A percentile compares a stretch with the other conserved stretches of the same genome.
Conservation (phyloP, 2,797 vertebrate species). For the Ctenosaura bakeri region DNA sequence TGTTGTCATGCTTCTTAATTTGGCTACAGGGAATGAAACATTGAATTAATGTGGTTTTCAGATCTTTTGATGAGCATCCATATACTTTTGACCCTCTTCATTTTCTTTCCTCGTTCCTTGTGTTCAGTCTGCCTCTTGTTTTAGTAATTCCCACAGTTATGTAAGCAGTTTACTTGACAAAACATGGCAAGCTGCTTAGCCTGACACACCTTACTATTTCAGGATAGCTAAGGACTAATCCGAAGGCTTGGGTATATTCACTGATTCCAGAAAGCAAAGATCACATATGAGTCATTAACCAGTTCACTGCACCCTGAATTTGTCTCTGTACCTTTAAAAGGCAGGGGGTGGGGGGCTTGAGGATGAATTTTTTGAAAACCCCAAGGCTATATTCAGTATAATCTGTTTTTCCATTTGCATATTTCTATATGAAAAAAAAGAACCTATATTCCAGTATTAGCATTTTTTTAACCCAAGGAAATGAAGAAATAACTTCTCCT, state of each 20-base stretch:
- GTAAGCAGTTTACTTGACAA: slow-evolving; percentile 53
- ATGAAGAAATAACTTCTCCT: background rate
- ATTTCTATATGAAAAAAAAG: background rate
- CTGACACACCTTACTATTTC: slow-evolving; percentile 59
- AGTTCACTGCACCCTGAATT: slow-evolving; percentile 30
- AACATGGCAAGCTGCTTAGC: slow-evolving; percentile 67
- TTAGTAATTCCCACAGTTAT: slow-evolving; percentile 41
- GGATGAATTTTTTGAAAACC: slow-evolving; percentile 37
- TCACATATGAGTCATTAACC: slow-evolving; percentile 38
- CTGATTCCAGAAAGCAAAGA: slow-evolving; percentile 62
- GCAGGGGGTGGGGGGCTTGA: background rate
- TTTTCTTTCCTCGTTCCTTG: slow-evolving; percentile 15
- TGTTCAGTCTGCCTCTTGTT: background rate
- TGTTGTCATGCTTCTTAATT: background rate
- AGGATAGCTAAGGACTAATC: slow-evolving; percentile 73
- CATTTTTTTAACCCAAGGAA: background rate
- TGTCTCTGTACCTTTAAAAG: background rate
- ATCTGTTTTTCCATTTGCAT: slow-evolving; percentile 9
- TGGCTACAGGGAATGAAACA: slow-evolving; percentile 50
- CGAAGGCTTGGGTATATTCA: slow-evolving; percentile 35
- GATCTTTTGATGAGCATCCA: background rate
- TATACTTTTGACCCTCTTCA: slow-evolving; percentile 34
- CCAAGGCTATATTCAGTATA: background rate
- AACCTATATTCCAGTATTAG: background rate
- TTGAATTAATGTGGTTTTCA: slow-evolving; percentile 57